A percentile compares a stretch with the other conserved stretches of the same genome.
These are phyloP conservation scores for Chymomyza costata DNA, from an alignment of 1,140 invertebrate species.

Conservation along the genomic window DNA sequence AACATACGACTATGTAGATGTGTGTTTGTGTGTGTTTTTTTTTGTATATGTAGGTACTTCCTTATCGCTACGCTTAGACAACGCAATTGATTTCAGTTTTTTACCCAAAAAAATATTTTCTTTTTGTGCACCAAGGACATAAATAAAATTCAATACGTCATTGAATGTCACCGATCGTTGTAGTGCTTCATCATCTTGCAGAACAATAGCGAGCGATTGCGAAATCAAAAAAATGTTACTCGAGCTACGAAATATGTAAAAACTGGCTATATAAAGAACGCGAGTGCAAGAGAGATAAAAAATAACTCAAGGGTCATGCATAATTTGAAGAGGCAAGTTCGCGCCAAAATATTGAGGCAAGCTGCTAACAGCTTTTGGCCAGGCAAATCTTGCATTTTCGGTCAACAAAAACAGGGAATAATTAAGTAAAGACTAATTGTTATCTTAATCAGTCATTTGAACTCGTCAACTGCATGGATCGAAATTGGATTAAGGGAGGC, in stretches of 20 bases:
- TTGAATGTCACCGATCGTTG: conserved; percentile 60
- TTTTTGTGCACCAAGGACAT: conserved; percentile 40
- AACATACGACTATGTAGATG: no score
- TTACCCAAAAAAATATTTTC: conserved; percentile 45
- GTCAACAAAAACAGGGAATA: no score
- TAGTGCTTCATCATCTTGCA: conserved; percentile 61
- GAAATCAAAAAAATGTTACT: conserved; percentile 41
- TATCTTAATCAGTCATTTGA: no score
- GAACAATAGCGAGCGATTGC: conserved; percentile 28
- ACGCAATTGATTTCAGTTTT: conserved; percentile 68
- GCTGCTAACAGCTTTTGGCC: conserved; percentile 24
- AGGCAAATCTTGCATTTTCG: no score
- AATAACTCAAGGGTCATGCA: conserved; percentile 39
- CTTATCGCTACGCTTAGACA: conserved; percentile 50
- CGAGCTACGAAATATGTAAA: conserved; percentile 33
- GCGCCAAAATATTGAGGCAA: conserved; percentile 17
- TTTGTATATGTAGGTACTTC: no score
- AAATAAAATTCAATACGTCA: conserved; percentile 57
- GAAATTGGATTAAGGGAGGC: no score
- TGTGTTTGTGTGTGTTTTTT: no score
- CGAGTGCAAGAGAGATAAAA: conserved; percentile 30
- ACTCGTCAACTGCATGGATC: no score
- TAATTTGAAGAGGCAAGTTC: conserved; percentile 25
- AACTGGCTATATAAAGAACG: conserved; percentile 16
- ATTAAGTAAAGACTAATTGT: no score